Conservation (phyloP, 2,888 invertebrate species). For the Callyntrura sp. region DNA sequence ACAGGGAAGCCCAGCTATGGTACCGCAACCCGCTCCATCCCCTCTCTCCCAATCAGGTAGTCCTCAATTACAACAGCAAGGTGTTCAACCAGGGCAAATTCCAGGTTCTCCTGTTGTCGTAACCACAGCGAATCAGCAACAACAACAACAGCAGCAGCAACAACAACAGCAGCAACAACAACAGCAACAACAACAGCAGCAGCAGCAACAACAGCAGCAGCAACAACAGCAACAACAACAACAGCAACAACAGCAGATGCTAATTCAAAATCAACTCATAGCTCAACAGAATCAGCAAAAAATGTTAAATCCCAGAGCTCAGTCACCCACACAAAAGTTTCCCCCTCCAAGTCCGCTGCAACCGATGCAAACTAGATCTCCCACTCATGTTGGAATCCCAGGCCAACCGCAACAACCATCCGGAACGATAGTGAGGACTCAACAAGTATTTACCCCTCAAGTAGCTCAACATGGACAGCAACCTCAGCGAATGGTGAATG, state of each 20-base stretch:
- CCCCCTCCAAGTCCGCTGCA: conserved; percentile 75
- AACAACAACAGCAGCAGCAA: too few relatives aligned
- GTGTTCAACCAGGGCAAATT: conserved; percentile 51
- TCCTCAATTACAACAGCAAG: conserved; percentile 47
- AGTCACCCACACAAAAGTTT: conserved; percentile 75
- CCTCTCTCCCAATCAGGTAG: conserved; percentile 56
- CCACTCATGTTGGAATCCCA: conserved; percentile 77
- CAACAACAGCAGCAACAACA: too few relatives aligned
- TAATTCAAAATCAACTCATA: conserved; percentile 48
- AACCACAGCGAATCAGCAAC: conserved; percentile 35
- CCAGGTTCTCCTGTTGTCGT: conserved; percentile 62
- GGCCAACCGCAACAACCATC: conserved; percentile 65
- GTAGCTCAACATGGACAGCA: conserved; percentile 74
- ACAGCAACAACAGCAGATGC: conserved; percentile 64
- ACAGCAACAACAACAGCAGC: too few relatives aligned
- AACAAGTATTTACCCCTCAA: conserved; percentile 83
- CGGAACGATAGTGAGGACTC: conserved; percentile 81
- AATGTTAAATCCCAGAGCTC: conserved; percentile 71
- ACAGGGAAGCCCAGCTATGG: conserved; percentile 55
- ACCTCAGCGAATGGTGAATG: conserved; percentile 77
- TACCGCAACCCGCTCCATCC: conserved; percentile 45
- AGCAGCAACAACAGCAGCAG: too few relatives aligned
- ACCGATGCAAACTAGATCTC: conserved; percentile 76
- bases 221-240: too few relatives aligned
- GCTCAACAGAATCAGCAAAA: conserved; percentile 69